Evolutionary conservation across 92 coral and sea anemone species (phyloP).

Genomic region (Metridium senile): DNA sequence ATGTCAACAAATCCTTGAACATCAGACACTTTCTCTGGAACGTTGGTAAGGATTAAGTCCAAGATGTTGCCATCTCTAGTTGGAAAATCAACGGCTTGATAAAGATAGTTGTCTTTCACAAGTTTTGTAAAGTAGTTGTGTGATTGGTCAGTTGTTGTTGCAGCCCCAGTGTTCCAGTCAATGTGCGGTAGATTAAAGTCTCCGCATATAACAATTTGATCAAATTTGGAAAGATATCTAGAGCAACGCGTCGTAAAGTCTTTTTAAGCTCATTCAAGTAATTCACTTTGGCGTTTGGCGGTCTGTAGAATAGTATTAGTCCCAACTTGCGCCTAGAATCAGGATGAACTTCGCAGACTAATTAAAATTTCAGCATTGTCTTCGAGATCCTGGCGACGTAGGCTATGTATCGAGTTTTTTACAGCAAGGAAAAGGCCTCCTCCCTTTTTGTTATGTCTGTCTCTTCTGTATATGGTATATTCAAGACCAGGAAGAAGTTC

Average conservation of each 20-base stretch:
- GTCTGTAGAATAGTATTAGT: constrained; percentile 43
- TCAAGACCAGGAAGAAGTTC: constrained; percentile 45
- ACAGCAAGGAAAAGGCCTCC: constrained; percentile 74
- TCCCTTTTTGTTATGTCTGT: constrained; percentile 43
- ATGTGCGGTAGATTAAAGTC: constrained; percentile 62
- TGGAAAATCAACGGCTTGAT: constrained; percentile 61
- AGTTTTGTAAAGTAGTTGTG: constrained; percentile 43
- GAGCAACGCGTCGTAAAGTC: constrained; percentile 34
- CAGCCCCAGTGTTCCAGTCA: constrained; percentile 50
- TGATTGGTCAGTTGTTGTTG: constrained; percentile 3
- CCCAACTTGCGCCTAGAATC: constrained; percentile 39
- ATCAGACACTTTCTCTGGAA: constrained; percentile 42
- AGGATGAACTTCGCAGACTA: constrained; percentile 53
- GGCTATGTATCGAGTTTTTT: constrained; percentile 39
- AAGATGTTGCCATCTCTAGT: constrained; percentile 42
- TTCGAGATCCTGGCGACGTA: constrained; percentile 57
- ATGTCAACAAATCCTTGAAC: constrained; percentile 55
- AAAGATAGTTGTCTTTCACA: constrained; percentile 55
- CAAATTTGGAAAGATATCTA: constrained; percentile 36
- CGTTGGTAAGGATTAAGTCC: constrained; percentile 51
- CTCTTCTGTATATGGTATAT: constrained; percentile 64
- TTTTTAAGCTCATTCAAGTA: constrained; percentile 53
- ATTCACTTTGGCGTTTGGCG: constrained; percentile 26
- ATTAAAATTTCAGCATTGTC: constrained; percentile 32
- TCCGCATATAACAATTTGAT: constrained; percentile 57